phyloP scores from a whole-genome alignment of 2,888 invertebrate species.

The Autographa gamma region DNA sequence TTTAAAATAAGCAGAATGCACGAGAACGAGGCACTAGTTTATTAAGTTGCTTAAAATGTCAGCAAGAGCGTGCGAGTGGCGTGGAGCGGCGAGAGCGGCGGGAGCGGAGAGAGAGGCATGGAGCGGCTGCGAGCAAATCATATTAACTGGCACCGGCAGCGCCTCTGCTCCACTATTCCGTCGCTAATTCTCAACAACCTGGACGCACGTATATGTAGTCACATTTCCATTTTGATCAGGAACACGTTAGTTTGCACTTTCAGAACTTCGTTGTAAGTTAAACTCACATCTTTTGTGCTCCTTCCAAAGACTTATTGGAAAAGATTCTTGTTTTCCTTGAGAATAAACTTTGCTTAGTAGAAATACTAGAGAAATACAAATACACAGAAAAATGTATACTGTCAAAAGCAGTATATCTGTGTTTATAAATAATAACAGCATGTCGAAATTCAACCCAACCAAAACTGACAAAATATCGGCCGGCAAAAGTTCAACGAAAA shows the following conservation, averaged over 20 bases:
- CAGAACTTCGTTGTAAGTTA: slow-evolving; percentile 6
- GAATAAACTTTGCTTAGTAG: neutral
- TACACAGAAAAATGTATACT: neutral
- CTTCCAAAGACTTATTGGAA: slow-evolving; percentile 1
- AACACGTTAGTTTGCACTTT: slow-evolving; percentile 22
- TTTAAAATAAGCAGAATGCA: slow-evolving; percentile 67
- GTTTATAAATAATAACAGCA: neutral
- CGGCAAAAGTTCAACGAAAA: slow-evolving; percentile 23
- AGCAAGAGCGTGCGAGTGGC: slow-evolving; percentile 61
- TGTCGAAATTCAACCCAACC: neutral
- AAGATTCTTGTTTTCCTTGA: neutral
- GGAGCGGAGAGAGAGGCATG: neutral
- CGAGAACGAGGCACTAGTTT: slow-evolving; percentile 65
- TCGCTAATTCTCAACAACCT: slow-evolving; percentile 65
- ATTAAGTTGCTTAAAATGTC: slow-evolving; percentile 79
- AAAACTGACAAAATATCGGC: slow-evolving; percentile 21
- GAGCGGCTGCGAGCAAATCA: slow-evolving; percentile 70
- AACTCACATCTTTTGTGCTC: slow-evolving; percentile 10
- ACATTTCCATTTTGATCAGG: slow-evolving; percentile 44
- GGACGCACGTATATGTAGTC: slow-evolving; percentile 34
- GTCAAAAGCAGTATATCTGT: neutral
- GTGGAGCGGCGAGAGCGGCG: slow-evolving; percentile 28
- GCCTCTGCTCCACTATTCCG: slow-evolving; percentile 65
- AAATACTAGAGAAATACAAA: neutral
- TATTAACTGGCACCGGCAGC: slow-evolving; percentile 70